Evolutionary conservation across 2,888 invertebrate species (phyloP).

Genomic region (Agriopis leucophaearia): DNA sequence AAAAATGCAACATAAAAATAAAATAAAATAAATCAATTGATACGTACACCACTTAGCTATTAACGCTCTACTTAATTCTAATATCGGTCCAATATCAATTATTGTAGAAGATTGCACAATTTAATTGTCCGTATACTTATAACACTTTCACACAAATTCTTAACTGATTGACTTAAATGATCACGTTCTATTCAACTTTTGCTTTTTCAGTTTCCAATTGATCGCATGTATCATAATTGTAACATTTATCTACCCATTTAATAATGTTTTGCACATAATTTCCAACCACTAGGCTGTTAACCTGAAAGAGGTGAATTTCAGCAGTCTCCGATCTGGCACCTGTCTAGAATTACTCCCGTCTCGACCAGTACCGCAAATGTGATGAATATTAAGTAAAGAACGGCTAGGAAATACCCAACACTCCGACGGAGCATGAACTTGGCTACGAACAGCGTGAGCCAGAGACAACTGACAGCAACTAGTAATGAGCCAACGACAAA

Average conservation of each 20-base stretch:
- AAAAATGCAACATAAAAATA: too few species aligned
- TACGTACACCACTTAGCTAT: too few species aligned
- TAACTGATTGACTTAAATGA: not conserved
- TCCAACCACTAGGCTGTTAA: not conserved
- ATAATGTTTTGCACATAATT: not conserved
- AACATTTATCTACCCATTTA: not conserved
- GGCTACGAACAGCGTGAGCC: constrained; percentile 88
- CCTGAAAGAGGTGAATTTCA: constrained; percentile 2
- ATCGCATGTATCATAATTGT: not conserved
- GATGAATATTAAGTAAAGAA: constrained; percentile 90
- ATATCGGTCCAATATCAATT: not conserved
- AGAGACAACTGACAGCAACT: constrained; percentile 90
- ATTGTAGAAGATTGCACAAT: not conserved
- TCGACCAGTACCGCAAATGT: constrained; percentile 92
- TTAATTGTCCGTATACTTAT: not conserved
- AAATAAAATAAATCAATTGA: too few species aligned
- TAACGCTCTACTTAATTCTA: not conserved
- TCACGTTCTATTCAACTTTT: not conserved
- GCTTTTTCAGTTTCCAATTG: not conserved
- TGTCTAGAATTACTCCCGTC: constrained; percentile 88
- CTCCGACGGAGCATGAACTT: constrained; percentile 90
- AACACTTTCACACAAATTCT: not conserved
- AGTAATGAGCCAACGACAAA: constrained; percentile 93
- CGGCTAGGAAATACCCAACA: constrained; percentile 89
- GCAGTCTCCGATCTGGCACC: constrained; percentile 34